Evolutionary conservation across 92 coral and sea anemone genomes (phyloP), one percentile per base, ranked within the genome.

Genomic region (Palythoa caribaeorum): DNA sequence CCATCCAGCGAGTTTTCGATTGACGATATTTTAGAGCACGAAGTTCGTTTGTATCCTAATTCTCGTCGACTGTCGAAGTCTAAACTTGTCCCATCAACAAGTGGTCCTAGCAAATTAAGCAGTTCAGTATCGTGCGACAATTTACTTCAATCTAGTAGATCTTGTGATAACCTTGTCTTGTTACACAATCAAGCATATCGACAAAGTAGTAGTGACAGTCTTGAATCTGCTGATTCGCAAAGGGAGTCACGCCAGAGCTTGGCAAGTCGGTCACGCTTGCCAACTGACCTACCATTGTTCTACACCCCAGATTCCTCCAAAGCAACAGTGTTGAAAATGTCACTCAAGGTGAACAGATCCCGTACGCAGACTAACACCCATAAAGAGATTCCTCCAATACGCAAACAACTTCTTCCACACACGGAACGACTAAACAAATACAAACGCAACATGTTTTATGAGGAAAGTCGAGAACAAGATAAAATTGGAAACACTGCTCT

Each of bases 241-340:
- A 36, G 21, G 21, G 63, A 51, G 38, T 65, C 73, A 66, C 39
- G 86, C 40, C 76, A 81, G 60, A 19, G 75, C 51, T 20, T 81
- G 59, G 74, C 63, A 63, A 21, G 6, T 69, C 86, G 75, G 48
- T 48, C 75, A 88, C 69, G 88, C 69, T 74, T 92, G 11, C 94
- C 94, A 2, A 85, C 90, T 38, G 79, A 89, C 47, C 51, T 92
- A 38, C 94, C 94, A 3, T 36, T 92, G 11, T 92, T 92, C 83
- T 92, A 92, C 72, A 59, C 90, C 14, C 92, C 94, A 40, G 72
- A 77, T n/a, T 10, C 91, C 48, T 81, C 86, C 39, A 40, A 68
- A 16, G 74, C 76, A 66, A 81, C 86, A 16, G 52, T 48, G 59
- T 48, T 81, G 21, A 53, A 66, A 81, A 10, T 66, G 74, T 65